phyloP scores from a whole-genome alignment of 2,113 vertebrate species.

The Sardina pilchardus region DNA sequence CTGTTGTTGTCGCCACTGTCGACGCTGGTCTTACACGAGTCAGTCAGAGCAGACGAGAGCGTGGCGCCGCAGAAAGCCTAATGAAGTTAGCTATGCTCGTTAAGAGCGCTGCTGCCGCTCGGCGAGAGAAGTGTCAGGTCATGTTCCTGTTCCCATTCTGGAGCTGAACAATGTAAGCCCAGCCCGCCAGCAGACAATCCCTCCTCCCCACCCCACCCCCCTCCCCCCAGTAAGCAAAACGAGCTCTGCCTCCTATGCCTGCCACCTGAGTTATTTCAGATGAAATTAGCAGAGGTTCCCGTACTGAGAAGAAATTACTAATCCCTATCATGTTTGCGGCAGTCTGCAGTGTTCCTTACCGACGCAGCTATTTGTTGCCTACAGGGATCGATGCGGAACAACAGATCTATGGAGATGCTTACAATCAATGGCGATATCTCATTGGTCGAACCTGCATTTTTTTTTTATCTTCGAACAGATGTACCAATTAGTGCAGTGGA shows the following conservation, averaged over 20 bases:
- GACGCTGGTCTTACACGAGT: not conserved
- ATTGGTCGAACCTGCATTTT: constrained; percentile 45
- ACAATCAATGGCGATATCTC: constrained; percentile 44
- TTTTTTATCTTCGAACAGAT: constrained; percentile 35
- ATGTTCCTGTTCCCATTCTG: constrained; percentile 42
- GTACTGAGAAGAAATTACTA: constrained; percentile 48
- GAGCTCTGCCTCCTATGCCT: not conserved
- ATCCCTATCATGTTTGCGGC: constrained; percentile 48
- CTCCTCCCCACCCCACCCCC: not conserved
- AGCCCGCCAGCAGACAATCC: constrained; percentile 23
- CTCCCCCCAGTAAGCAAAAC: constrained; percentile 28
- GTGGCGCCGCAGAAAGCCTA: not conserved
- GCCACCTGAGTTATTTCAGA: constrained; percentile 29
- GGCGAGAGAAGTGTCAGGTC: constrained; percentile 29
- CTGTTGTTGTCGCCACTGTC: not conserved
- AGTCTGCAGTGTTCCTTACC: constrained; percentile 34
- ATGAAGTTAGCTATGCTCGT: constrained; percentile 24
- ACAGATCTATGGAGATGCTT: constrained; percentile 57
- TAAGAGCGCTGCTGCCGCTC: constrained; percentile 25
- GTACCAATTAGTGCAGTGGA: not conserved
- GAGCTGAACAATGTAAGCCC: constrained; percentile 20
- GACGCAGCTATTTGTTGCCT: constrained; percentile 54
- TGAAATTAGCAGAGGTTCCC: constrained; percentile 47
- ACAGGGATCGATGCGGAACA: constrained; percentile 65
- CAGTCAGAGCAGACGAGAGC: not conserved